phyloP scores from a whole-genome alignment of 2,888 invertebrate species.

The Melanostoma scalare region DNA sequence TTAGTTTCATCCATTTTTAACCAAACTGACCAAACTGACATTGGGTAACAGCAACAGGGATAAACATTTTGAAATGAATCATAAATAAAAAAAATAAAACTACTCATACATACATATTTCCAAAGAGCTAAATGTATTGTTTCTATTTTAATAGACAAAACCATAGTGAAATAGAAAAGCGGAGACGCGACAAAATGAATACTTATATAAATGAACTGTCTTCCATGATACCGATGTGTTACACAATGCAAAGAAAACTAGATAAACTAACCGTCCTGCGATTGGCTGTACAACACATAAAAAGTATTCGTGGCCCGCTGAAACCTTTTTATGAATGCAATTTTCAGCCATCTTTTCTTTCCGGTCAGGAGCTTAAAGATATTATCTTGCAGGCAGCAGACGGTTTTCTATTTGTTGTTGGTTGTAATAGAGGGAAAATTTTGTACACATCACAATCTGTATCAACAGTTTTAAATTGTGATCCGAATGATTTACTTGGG shows the following conservation, averaged over 20 bases:
- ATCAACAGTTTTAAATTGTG: slow-evolving; percentile 89
- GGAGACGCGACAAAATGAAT: slow-evolving; percentile 97
- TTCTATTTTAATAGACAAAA: slow-evolving; percentile 89
- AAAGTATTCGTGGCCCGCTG: slow-evolving; percentile 88
- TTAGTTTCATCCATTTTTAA: too few relatives aligned
- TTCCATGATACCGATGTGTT: slow-evolving; percentile 96
- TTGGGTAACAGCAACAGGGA: too few relatives aligned
- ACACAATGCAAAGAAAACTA: slow-evolving; percentile 94
- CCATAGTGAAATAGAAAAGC: slow-evolving; percentile 97
- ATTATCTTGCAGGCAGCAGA: slow-evolving; percentile 93
- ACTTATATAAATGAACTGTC: slow-evolving; percentile 95
- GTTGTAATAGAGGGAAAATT: slow-evolving; percentile 95
- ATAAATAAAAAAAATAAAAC: background rate
- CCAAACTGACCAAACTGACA: too few relatives aligned
- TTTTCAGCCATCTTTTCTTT: slow-evolving; percentile 91
- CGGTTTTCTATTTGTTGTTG: slow-evolving; percentile 95
- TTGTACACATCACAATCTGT: slow-evolving; percentile 96
- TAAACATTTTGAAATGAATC: background rate
- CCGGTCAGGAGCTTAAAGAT: slow-evolving; percentile 93
- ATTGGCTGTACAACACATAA: slow-evolving; percentile 96
- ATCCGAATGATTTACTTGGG: slow-evolving; percentile 93
- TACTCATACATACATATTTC: slow-evolving; percentile 17
- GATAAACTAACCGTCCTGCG: slow-evolving; percentile 95
- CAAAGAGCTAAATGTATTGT: slow-evolving; percentile 36
- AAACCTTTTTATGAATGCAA: slow-evolving; percentile 89